phyloP scores from a whole-genome alignment of 2,888 invertebrate species.

The Nebria brevicollis region DNA sequence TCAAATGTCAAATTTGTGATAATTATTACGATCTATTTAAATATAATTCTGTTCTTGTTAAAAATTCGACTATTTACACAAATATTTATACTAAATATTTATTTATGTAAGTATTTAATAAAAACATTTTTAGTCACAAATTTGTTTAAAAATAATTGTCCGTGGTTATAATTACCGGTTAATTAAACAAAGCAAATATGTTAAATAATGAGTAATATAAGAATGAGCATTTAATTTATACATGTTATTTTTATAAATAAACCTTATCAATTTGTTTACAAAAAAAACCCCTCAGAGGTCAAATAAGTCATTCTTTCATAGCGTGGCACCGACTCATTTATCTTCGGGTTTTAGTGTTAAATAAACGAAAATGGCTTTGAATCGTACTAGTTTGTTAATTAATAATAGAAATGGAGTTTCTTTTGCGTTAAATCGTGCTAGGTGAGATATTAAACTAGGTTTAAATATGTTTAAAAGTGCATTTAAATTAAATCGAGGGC shows the following conservation, averaged over 20 bases:
- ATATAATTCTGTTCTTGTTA: not conserved
- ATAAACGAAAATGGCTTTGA: slow-evolving; percentile 49
- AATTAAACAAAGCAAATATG: not conserved
- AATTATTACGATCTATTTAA: too few species aligned
- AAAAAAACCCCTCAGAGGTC: slow-evolving; percentile 34
- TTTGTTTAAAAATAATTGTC: not conserved
- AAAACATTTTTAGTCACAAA: not conserved
- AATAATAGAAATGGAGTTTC: slow-evolving; percentile 48
- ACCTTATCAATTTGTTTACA: slow-evolving; percentile 15
- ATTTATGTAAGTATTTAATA: not conserved
- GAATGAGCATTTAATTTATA: not conserved
- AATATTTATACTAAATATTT: not conserved
- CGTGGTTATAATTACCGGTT: not conserved
- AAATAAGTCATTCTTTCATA: slow-evolving; percentile 36
- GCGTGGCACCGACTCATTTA: slow-evolving; percentile 1
- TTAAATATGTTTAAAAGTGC: not conserved
- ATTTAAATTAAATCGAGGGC: not conserved
- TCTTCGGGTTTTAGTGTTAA: slow-evolving; percentile 9
- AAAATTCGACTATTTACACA: not conserved
- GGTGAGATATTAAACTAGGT: slow-evolving; percentile 44
- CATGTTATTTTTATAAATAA: not conserved
- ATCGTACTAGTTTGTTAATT: slow-evolving; percentile 48
- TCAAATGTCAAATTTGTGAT: too few species aligned
- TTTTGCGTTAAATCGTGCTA: slow-evolving; percentile 49
- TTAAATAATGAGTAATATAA: slow-evolving; percentile 3